Evolutionary conservation across 2,113 vertebrate genomes (phyloP).

Genomic region (Pedionomus torquatus): DNA sequence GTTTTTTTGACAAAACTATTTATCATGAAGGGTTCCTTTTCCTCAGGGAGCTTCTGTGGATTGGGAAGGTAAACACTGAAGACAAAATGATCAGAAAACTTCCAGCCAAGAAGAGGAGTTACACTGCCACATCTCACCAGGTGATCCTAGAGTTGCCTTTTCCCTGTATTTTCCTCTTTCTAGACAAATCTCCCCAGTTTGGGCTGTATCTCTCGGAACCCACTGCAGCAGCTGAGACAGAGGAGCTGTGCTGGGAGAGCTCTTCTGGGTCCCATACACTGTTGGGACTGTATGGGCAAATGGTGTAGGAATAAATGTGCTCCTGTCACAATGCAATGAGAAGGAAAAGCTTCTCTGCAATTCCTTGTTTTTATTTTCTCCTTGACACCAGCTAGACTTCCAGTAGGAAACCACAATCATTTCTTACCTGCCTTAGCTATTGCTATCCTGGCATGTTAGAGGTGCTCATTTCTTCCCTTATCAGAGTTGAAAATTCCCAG

Average conservation of each 20-base stretch:
- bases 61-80: background rate
- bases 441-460: background rate
- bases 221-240: background rate
- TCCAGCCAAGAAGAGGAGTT: background rate
- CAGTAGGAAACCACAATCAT: background rate
- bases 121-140: background rate
- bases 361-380: background rate
- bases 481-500: background rate
- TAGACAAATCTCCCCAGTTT: background rate
- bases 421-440: background rate
- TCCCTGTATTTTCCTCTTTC: background rate
- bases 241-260: background rate
- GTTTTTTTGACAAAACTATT: conserved; percentile 18
- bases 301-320: fast-evolving
- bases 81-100: background rate
- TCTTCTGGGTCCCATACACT: background rate
- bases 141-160: background rate
- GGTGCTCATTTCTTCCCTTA: background rate
- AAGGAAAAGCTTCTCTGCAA: background rate
- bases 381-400: background rate
- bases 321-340: background rate
- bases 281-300: fast-evolving
- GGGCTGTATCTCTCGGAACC: background rate
- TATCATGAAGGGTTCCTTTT: background rate
- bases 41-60: background rate